Conservation (phyloP, 1,140 invertebrate species). For the Spodoptera litura region DNA sequence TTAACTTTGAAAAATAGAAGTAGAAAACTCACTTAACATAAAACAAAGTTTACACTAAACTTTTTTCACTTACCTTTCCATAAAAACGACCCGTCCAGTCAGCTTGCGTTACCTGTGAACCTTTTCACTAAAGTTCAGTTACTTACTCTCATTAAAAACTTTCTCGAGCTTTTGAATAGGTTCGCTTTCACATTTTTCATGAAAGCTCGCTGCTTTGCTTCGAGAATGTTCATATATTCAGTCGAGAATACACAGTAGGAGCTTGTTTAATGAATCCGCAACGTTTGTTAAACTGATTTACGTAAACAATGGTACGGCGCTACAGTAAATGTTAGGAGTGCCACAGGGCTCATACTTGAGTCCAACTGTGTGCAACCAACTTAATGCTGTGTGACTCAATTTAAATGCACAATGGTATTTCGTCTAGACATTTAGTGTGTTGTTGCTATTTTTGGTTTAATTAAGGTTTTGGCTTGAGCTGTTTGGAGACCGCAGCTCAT, state of each 20-base stretch:
- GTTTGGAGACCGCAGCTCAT: neutral
- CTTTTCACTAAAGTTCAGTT: slow-evolving; percentile 29
- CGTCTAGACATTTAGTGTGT: slow-evolving; percentile 30
- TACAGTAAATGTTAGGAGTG: slow-evolving; percentile 2
- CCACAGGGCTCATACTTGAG: slow-evolving; percentile 13
- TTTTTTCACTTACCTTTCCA: slow-evolving; percentile 1
- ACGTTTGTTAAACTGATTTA: slow-evolving; percentile 38
- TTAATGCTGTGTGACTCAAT: slow-evolving; percentile 20
- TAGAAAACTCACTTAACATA: slow-evolving; percentile 10
- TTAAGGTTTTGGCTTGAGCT: slow-evolving; percentile 17
- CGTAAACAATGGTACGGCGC: slow-evolving; percentile 22
- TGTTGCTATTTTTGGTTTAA: slow-evolving; percentile 24
- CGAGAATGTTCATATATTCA: neutral
- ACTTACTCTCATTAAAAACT: slow-evolving; percentile 30
- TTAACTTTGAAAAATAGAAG: slow-evolving; percentile 6
- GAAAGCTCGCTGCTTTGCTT: neutral
- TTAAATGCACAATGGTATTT: slow-evolving; percentile 33
- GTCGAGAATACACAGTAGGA: slow-evolving; percentile 12
- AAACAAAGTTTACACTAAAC: neutral
- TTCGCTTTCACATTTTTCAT: slow-evolving; percentile 11
- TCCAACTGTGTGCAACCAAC: neutral
- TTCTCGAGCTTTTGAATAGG: slow-evolving; percentile 15
- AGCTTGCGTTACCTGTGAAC: slow-evolving; percentile 2
- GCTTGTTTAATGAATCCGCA: slow-evolving; percentile 7
- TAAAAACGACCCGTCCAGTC: slow-evolving; percentile 18